Evolutionary conservation across 2,113 vertebrate genomes (phyloP).

Genomic region (Sorex fumeus): DNA sequence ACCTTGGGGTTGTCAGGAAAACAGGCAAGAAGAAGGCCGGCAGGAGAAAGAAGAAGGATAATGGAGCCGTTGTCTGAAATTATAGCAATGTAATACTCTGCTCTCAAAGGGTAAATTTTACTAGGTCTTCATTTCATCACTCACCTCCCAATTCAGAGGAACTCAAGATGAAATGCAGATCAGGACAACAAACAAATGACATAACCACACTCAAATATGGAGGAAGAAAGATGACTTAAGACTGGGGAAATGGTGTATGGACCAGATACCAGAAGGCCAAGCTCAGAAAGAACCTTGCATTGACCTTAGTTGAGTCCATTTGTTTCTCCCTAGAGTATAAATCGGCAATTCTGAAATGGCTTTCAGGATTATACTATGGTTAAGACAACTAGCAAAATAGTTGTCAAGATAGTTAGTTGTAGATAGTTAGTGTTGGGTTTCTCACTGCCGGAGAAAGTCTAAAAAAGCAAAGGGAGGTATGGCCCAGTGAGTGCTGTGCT

Average conservation of each 20-base stretch:
- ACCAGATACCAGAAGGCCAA: not conserved
- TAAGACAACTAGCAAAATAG: conserved; percentile 2
- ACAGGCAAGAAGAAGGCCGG: too few species aligned
- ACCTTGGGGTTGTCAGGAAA: not conserved
- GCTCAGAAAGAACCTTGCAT: not conserved
- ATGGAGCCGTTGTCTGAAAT: not conserved
- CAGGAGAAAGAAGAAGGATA: not conserved
- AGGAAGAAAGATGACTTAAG: not conserved
- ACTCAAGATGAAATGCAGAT: not conserved
- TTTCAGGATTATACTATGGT: not conserved
- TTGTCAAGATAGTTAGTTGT: too few species aligned
- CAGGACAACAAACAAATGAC: not conserved
- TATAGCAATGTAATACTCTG: not conserved
- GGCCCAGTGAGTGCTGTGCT: not conserved
- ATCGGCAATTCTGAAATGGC: conserved; percentile 1
- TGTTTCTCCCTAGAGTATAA: not conserved
- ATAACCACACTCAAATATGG: not conserved
- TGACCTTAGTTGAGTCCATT: not conserved
- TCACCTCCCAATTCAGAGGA: not conserved
- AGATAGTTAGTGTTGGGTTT: not conserved
- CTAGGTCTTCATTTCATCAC: not conserved
- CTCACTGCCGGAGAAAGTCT: not conserved
- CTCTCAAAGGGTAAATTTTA: not conserved
- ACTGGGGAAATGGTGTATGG: not conserved
- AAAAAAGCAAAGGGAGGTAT: not conserved